Evolutionary conservation across 2,888 invertebrate genomes (phyloP).

Genomic region (Chrysomela aeneicollis): DNA sequence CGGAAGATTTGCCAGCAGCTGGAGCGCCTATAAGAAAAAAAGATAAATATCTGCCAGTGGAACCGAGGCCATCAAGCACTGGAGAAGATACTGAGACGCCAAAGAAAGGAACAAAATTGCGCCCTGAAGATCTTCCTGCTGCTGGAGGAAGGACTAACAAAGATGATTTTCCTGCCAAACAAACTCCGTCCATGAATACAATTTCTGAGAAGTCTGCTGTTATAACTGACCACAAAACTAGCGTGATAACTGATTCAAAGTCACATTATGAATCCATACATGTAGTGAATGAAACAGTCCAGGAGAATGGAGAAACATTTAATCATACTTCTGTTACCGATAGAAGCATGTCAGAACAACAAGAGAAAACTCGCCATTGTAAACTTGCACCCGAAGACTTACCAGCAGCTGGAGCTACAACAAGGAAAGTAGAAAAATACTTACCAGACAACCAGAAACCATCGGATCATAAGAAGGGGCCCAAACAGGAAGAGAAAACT

Average conservation of each 20-base stretch:
- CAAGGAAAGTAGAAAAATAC: background rate
- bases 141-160: slow-evolving; percentile 6
- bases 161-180: background rate
- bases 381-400: slow-evolving; percentile 21
- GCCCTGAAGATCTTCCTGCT: slow-evolving; percentile 56
- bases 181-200: background rate
- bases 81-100: slow-evolving; percentile 33
- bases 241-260: background rate
- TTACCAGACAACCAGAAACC: background rate
- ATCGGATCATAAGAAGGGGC: background rate
- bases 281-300: background rate
- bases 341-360: background rate
- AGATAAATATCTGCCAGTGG: background rate
- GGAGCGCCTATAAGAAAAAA: slow-evolving; percentile 13
- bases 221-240: background rate
- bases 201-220: background rate
- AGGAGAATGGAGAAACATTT: background rate
- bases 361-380: slow-evolving; percentile 21
- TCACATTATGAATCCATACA: background rate
- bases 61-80: background rate
- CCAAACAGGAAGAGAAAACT: no score
- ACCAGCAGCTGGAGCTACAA: slow-evolving; percentile 24
- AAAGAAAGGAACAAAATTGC: slow-evolving; percentile 60
- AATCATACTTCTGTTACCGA: background rate
- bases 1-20: slow-evolving; percentile 17